Conservation (phyloP, 2,113 vertebrate species). For the Diadophis punctatus region DNA sequence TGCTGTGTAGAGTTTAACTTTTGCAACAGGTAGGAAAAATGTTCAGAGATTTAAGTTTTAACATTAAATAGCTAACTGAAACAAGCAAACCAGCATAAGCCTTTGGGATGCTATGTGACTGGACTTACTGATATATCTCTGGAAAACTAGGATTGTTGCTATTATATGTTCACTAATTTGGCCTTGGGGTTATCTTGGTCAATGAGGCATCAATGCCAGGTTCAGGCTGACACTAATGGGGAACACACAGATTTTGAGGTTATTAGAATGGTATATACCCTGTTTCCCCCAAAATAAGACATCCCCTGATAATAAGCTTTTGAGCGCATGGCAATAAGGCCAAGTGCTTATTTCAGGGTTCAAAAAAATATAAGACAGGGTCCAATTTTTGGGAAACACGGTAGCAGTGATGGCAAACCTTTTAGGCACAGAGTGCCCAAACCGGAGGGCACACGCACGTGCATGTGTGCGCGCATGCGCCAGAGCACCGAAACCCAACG, state of each 20-base stretch:
- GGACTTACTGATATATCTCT: constrained; percentile 51
- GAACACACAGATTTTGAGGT: constrained; percentile 62
- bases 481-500: no score
- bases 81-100: constrained; percentile 37
- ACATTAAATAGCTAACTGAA: constrained; percentile 47
- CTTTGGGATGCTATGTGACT: constrained; percentile 33
- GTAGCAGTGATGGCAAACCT: no score
- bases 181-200: constrained; percentile 54
- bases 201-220: constrained; percentile 60
- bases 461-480: no score
- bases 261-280: constrained; percentile 3
- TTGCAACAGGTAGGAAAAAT: constrained; percentile 39
- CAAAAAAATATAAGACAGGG: no score
- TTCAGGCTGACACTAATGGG: constrained; percentile 66
- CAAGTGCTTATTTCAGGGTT: no score
- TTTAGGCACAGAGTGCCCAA: no score
- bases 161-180: constrained; percentile 57
- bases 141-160: constrained; percentile 65
- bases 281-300: no score
- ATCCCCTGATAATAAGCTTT: no score
- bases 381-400: no score
- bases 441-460: no score
- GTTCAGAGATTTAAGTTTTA: constrained; percentile 37
- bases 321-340: no score
- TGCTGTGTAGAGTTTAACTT: constrained; percentile 14